Evolutionary conservation across 30 jellyfish, hydroid and myxozoan species (phyloP), one percentile per base, ranked within the genome.

Genomic region (Turritopsis rubra): DNA sequence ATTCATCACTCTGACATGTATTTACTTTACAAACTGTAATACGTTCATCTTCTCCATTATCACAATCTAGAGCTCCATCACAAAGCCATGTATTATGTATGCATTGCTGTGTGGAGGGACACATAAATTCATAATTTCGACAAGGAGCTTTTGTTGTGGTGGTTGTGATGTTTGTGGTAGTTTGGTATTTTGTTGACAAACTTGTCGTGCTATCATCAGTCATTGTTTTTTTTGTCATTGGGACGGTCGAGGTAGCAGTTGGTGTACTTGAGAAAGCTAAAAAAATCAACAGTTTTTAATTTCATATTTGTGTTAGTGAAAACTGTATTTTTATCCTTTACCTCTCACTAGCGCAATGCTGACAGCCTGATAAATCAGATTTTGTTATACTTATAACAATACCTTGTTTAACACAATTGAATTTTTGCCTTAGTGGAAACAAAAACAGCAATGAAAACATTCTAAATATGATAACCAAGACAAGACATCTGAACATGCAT

Each of bases 51-150:
- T 76, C 88, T 7, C 93, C 95, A 83, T 93, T 89, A 4, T 72
- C 81, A 77, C 99, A 93, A 84, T 93, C 97, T 7, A 52, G n/a
- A 28, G 86, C 99, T 0, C 96, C 97, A 71, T 93, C 97, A 74
- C 99, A 93, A 5, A 85, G 86, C 96, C 95, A 93, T 5, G 96
- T 23, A 16, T 71, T 81, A 54, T 82, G 86, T 7, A 93, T 54
- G 65, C 99, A 89, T 52, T 85, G 73, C 19, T 86, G 87, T 26
- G 60, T 75, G 16, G 65, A 29, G 26, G 28, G 31, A 77, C 97
- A 86, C 30, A 25, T 79, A 81, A 77, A 79, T 8, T 81, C 23
- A 81, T 75, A 72, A 23, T n/a, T 65, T 25, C 65, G 31, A 41
- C 97, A 92, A 9, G 82, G 84, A 29, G 86, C 71, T 13, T 83